A percentile compares a stretch with the other conserved stretches of the same genome.
Evolutionary conservation across 1,140 invertebrate species (phyloP).

Genomic region (Aphis gossypii): DNA sequence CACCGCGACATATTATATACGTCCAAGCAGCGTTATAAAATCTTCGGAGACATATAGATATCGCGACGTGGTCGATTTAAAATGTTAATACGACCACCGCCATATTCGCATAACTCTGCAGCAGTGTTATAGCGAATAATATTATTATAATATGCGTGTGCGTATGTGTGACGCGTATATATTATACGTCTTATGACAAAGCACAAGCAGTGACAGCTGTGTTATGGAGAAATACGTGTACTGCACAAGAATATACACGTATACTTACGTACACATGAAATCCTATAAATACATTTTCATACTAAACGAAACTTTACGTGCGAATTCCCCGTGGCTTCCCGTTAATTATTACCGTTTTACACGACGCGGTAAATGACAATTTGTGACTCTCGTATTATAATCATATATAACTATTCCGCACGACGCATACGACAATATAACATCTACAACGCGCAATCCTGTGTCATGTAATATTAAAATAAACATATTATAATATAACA

Average conservation of each 20-base stretch:
- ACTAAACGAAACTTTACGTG: conserved; percentile 6
- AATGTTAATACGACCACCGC: not conserved
- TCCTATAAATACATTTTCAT: not conserved
- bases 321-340: not conserved
- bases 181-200: not conserved
- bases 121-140: not conserved
- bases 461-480: not conserved
- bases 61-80: not conserved
- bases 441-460: not conserved
- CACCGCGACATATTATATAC: too few species aligned
- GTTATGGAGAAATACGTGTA: not conserved
- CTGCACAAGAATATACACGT: not conserved
- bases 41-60: not conserved
- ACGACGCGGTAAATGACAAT: conserved; percentile 8
- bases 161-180: too few species aligned
- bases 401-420: not conserved
- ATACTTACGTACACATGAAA: not conserved
- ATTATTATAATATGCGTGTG: not conserved
- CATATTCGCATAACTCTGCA: not conserved
- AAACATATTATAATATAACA: not conserved
- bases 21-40: not conserved
- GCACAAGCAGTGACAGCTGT: not conserved
- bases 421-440: not conserved
- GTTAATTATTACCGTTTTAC: conserved; percentile 31
- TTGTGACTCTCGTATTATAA: conserved; percentile 5